Percentiles rank a stretch among this genome's conserved stretches.
Conservation (phyloP, 2,797 vertebrate species). For the Phoxinus dragarum region DNA sequence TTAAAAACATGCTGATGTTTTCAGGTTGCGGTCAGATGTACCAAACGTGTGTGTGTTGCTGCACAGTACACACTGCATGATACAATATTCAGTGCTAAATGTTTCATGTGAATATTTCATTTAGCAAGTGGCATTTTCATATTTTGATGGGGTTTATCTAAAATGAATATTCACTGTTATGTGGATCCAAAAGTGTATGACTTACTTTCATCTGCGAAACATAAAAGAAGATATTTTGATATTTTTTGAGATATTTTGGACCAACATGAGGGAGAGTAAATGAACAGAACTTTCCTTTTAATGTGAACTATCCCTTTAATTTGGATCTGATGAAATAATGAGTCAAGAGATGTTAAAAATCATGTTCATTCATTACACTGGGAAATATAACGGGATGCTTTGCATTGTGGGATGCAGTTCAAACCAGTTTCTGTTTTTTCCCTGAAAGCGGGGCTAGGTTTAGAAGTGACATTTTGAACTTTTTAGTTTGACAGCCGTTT, state of each 20-base stretch:
- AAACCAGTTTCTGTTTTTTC: neutral
- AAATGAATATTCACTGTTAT: neutral
- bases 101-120: neutral
- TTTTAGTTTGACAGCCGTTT: neutral
- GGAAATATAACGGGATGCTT: neutral
- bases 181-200: neutral
- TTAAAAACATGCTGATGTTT: neutral
- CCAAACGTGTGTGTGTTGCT: neutral
- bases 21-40: neutral
- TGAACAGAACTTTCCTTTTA: neutral
- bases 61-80: neutral
- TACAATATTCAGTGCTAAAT: neutral
- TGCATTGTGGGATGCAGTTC: conserved; percentile 10
- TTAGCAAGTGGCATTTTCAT: neutral
- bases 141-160: neutral
- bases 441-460: neutral
- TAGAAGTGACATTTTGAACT: neutral
- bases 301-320: neutral
- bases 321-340: conserved; percentile 17
- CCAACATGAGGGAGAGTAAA: neutral
- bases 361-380: neutral
- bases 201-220: neutral
- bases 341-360: conserved; percentile 13
- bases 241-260: no score
- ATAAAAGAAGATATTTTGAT: neutral